phyloP scores from a whole-genome alignment of 2,888 invertebrate species.

The Junonia oenone region DNA sequence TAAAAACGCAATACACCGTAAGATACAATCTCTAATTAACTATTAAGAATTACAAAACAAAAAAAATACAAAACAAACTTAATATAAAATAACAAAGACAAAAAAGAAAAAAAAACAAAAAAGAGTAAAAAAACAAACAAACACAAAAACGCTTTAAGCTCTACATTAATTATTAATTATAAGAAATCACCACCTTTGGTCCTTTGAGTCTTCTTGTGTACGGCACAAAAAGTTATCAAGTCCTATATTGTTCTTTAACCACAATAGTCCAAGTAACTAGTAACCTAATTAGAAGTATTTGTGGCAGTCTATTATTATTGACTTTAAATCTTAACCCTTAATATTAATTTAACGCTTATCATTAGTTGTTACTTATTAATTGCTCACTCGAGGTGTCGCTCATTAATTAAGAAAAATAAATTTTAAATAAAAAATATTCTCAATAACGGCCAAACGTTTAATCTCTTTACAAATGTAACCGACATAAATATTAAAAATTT shows the following conservation, averaged over 20 bases:
- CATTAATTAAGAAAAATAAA: slow-evolving; percentile 60
- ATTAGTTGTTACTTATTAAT: slow-evolving; percentile 45
- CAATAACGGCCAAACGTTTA: slow-evolving; percentile 72
- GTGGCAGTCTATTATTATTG: slow-evolving; percentile 50
- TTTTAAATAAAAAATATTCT: slow-evolving; percentile 65
- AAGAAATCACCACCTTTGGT: slow-evolving; percentile 54
- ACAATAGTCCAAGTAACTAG: slow-evolving; percentile 44
- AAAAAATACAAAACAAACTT: not conserved
- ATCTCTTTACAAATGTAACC: slow-evolving; percentile 74
- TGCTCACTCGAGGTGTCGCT: slow-evolving; percentile 57
- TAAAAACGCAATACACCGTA: too few species aligned
- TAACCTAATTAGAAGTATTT: slow-evolving; percentile 43
- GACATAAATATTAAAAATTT: slow-evolving; percentile 78
- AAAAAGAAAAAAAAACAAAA: slow-evolving; percentile 15
- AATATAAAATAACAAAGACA: slow-evolving; percentile 10
- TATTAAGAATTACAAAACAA: not conserved
- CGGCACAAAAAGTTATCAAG: slow-evolving; percentile 48
- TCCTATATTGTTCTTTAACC: slow-evolving; percentile 39
- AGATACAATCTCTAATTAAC: too few species aligned
- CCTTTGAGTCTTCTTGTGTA: slow-evolving; percentile 37
- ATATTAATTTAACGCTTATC: slow-evolving; percentile 63
- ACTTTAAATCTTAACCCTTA: slow-evolving; percentile 43
- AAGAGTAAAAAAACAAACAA: slow-evolving; percentile 23
- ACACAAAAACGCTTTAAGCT: slow-evolving; percentile 27
- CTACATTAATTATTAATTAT: slow-evolving; percentile 10